Percentiles rank a stretch among this genome's conserved stretches.
These are phyloP conservation scores for Lepeophtheirus salmonis DNA, from an alignment of 1,140 invertebrate species.

Conservation along the genomic window DNA sequence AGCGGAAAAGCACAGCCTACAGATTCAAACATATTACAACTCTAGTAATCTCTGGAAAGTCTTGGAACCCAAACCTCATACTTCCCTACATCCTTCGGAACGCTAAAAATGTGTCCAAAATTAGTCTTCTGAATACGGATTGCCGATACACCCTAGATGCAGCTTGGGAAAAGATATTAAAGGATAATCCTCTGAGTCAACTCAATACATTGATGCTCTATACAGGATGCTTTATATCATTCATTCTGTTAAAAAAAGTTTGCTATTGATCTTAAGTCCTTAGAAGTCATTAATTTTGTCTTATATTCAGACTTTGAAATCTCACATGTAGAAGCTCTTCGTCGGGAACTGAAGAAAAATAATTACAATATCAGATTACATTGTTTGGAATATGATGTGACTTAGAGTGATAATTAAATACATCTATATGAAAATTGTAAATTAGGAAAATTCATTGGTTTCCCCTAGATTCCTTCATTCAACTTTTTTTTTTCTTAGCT, in stretches of 20 bases:
- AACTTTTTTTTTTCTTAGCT: too few species aligned
- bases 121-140: conserved; percentile 2
- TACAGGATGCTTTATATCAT: conserved; percentile 8
- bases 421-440: too few species aligned
- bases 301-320: neutral
- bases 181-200: neutral
- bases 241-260: neutral
- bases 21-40: neutral
- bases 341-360: neutral
- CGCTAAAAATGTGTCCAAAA: neutral
- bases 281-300: neutral
- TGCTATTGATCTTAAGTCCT: neutral
- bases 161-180: neutral
- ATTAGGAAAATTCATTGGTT: too few species aligned
- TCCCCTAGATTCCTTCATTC: too few species aligned
- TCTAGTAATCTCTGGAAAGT: conserved; percentile 1
- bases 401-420: too few species aligned
- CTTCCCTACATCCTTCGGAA: neutral
- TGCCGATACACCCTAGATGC: neutral
- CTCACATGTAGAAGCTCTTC: neutral
- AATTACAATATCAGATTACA: neutral
- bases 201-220: neutral
- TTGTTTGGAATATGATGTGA: neutral
- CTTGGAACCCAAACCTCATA: conserved; percentile 13
- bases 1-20: neutral